Conservation (phyloP, 1,140 invertebrate genomes). For the Bombyx mori region DNA sequence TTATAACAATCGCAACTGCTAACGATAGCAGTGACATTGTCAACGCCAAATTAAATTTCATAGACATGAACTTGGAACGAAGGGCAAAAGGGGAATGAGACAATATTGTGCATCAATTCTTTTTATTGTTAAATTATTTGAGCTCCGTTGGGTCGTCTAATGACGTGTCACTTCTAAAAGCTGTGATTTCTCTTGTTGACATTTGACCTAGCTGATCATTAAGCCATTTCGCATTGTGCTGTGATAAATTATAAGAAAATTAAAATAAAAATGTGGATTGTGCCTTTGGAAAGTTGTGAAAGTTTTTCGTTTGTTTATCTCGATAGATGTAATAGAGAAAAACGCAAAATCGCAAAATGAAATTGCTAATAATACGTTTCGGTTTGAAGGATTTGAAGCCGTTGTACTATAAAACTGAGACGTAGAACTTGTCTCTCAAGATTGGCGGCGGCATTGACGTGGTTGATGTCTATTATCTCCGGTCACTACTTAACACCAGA, state of each 20-base stretch:
- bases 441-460: too few species aligned
- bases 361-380: neutral
- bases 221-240: constrained; percentile 28
- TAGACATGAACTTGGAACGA: constrained; percentile 40
- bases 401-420: neutral
- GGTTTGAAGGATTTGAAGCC: neutral
- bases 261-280: neutral
- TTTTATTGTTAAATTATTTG: constrained; percentile 35
- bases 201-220: constrained; percentile 58
- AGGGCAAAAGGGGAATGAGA: constrained; percentile 28
- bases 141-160: constrained; percentile 48
- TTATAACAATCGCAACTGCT: constrained; percentile 37
- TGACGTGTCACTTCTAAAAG: constrained; percentile 28
- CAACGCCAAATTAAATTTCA: constrained; percentile 21
- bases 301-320: neutral
- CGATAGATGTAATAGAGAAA: too few species aligned
- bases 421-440: too few species aligned
- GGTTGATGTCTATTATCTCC: too few species aligned
- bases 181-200: constrained; percentile 48
- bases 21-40: constrained; percentile 55
- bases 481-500: too few species aligned
- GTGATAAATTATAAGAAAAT: constrained; percentile 10
- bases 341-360: neutral
- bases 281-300: neutral
- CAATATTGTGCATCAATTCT: constrained; percentile 15